Base-by-base conservation (phyloP, 1,140 invertebrate genomes). In the Meteorus sp. region DNA sequence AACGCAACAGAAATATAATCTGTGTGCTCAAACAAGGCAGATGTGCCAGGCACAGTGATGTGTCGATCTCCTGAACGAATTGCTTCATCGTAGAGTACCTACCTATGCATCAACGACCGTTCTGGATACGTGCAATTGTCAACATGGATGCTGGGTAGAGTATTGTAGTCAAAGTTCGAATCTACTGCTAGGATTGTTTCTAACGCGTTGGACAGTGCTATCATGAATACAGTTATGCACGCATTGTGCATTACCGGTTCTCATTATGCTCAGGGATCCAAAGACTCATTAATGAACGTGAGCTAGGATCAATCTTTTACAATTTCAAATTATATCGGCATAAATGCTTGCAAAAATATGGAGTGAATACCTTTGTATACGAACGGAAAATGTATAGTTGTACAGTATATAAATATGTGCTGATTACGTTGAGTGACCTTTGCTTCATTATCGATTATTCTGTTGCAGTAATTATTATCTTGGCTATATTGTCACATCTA, bases 281-380 rank as follows among this genome's bases (percentile, higher is more conserved):
- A 52, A 33, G 50, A 52, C 50, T 52, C 50, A 52, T 52, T 52
- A 39, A 52, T 11, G 20, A 52, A 52, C 35, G 29, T n/a, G 50
- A 52, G 50, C 29, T 52, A n/a, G 45, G 45, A 48, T 48, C 45
- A 48, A 31, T 22, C 25, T 29, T 31, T 48, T 17, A 31, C 31
- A 31, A n/a, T n/a, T n/a, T n/a, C n/a, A n/a, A n/a, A n/a, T n/a
- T n/a, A n/a, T 11, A 35, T 35, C 13, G 13, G 9, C 13, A 35
- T 35, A n/a, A 35, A 35, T 39, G n/a, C 13, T 11, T n/a, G 13
- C 17, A 5, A 39, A 39, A 3, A 39, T 39, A 39, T n/a, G 8
- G 31, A 33, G n/a, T 7, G 31, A 33, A 33, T n/a, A n/a, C n/a
- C 11, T 11, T 39, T 5, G 35, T 39, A 39, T 39, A 39, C 35